Base-by-base conservation (phyloP, 92 coral and sea anemone species). In the Umimayanthus chanpuru region DNA sequence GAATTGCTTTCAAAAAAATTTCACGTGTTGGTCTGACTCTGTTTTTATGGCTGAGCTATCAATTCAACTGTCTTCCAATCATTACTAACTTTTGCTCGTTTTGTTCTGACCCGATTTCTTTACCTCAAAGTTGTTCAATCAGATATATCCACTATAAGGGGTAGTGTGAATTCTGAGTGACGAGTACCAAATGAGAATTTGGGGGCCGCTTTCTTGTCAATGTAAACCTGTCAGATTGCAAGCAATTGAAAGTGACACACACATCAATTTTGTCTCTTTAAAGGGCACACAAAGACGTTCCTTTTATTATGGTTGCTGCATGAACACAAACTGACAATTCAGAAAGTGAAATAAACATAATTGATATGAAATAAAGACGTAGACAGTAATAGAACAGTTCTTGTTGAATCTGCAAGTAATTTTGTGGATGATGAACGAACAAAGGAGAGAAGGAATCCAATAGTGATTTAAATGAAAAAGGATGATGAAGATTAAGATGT, bases 91-190 rank as follows among this genome's bases (percentile, higher is more conserved):
- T 47, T 49, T 47, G 21, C 14, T 50, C 15, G 11, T 4, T 81
- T 41, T 29, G 21, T 47, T 23, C 26, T 28, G 44, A 68, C 30
- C 21, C 49, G 49, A 28, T 12, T 83, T 70, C 16, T 83, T 83
- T 81, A 81, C 76, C 87, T 71, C 49, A 21, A 26, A 36, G 41
- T 18, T 78, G 10, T 4, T 85, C 68, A 77, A 81, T 90, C 90
- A 76, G 89, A 78, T 15, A 87, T 85, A 21, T 92, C 94, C 65
- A 91, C 80, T 25, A 92, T 93, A 16, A 94, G 90, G 36, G 94
- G 94, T 15, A 92, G 92, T n/a, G 90, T 86, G 67, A 88, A 92
- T 40, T 89, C 91, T 49, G 98, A 93, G 71, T 94, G 98, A 53
- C 81, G 90, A 18, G 77, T 55, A 58, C 98, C 98, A 93, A 94